Evolutionary conservation across 2,113 vertebrate genomes (phyloP).

Genomic region (Halcyon senegalensis): DNA sequence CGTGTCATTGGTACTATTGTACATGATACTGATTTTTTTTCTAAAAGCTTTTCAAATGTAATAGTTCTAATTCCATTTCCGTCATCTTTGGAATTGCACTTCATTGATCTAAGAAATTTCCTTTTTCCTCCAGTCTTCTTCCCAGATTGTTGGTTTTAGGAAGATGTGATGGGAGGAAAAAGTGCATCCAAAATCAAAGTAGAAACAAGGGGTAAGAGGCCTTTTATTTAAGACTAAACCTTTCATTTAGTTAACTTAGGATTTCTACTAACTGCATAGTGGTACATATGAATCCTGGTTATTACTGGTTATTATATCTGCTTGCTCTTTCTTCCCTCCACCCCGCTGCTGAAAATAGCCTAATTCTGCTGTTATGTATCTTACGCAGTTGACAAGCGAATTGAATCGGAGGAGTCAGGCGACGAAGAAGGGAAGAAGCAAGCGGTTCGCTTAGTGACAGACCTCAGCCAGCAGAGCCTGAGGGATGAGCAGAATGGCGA

Average conservation of each 20-base stretch:
- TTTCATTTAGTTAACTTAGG: conserved; percentile 61
- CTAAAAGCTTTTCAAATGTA: conserved; percentile 5
- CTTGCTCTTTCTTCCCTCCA: neutral
- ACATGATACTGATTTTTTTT: neutral
- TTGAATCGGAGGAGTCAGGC: conserved; percentile 94
- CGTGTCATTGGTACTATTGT: neutral
- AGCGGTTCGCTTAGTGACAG: conserved; percentile 80
- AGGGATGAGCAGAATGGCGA: conserved; percentile 71
- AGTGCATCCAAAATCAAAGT: conserved; percentile 72
- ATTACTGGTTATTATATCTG: neutral
- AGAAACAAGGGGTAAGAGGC: conserved; percentile 71
- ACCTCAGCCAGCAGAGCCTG: conserved; percentile 81
- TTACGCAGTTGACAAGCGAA: conserved; percentile 87
- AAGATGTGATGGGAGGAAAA: conserved; percentile 75
- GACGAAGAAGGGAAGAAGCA: conserved; percentile 91
- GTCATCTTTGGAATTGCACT: conserved; percentile 51
- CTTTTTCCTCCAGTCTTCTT: conserved; percentile 75
- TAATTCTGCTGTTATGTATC: neutral
- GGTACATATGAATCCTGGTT: neutral
- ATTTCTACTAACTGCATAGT: conserved; percentile 53
- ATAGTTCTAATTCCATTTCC: conserved; percentile 42
- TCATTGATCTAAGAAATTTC: conserved; percentile 71
- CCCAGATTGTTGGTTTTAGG: conserved; percentile 74
- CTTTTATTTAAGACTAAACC: conserved; percentile 72
- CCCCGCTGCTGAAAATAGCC: neutral